Base-by-base conservation (phyloP, 2,888 invertebrate genomes). In the Nematopogon swammerdamellus region DNA sequence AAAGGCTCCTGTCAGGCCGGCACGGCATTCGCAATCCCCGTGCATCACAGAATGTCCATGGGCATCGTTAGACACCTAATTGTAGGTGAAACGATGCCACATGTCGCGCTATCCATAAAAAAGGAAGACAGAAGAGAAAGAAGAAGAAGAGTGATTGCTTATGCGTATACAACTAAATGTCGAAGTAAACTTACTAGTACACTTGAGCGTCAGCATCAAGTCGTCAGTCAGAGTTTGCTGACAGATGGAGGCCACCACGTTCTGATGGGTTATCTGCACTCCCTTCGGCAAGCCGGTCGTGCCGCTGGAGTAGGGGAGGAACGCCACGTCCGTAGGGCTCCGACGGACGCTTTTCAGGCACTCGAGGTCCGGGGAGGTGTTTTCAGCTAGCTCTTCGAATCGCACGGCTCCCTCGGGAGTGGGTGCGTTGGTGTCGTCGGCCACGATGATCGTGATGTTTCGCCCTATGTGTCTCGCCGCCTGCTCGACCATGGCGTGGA, bases 201-300 rank as follows among this genome's bases (percentile, higher is more conserved):
- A 36, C 36, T 36, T 36, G 11, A 36, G 14, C 8, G 36, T 36
- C 36, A 36, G n/a, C 36, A 36, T 36, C 11, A 36, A 14, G 3
- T 14, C 36, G 3, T 36, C 36, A 4, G 36, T 36, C 36, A 36
- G n/a, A 3, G 36, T 36, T 14, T 36, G 36, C 36, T 36, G 36
- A 14, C 36, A 36, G 3, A 36, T 14, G 3, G 36, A 36, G 8
- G 36, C 8, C 3, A 44, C 44, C 5, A 44, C 19, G 14, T 44
- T 44, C 19, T 19, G 18, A 62, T 85, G 85, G 1, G 82, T 72
- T 0, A 86, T 59, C 57, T 76, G 65, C 0, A 86, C 85, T 11
- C 85, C 86, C 70, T 87, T 87, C 1, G 86, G 83, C 46, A 84
- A 54, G 0, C 91, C 90, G 0, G 89, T 90, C 0, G 90, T 90